Conservation (phyloP, 2,113 vertebrate species). For the Todiramphus chloris region DNA sequence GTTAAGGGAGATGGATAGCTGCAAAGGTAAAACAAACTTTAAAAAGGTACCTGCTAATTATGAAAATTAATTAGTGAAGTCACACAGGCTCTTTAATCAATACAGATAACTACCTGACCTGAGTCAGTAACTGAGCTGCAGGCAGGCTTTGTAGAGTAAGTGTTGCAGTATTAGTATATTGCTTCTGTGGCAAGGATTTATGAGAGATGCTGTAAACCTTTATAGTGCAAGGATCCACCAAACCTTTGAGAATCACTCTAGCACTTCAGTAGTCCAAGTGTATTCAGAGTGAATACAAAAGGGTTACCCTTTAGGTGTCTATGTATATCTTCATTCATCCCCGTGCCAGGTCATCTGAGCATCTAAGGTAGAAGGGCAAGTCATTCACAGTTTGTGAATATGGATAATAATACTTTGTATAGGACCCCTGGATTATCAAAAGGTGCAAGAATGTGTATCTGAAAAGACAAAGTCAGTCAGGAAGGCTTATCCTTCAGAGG, state of each 20-base stretch:
- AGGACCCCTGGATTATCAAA: not conserved
- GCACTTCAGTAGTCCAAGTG: not conserved
- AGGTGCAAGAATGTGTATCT: not conserved
- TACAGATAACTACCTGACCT: not conserved
- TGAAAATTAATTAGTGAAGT: conserved; percentile 55
- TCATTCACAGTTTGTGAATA: not conserved
- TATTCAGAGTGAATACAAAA: not conserved
- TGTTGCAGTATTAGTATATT: not conserved
- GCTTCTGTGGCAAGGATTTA: not conserved
- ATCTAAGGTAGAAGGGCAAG: not conserved
- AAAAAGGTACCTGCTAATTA: conserved; percentile 44
- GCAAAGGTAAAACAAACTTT: conserved; percentile 47
- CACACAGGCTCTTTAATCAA: not conserved
- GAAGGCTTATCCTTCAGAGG: not conserved
- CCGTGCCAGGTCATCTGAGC: not conserved
- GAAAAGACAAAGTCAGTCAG: not conserved
- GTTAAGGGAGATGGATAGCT: conserved; percentile 15
- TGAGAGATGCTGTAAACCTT: not conserved
- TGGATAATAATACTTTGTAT: not conserved
- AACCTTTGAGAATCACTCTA: not conserved
- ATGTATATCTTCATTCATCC: not conserved
- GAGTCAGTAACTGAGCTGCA: not conserved
- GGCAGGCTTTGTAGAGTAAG: not conserved
- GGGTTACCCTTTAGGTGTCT: not conserved
- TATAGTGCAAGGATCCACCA: not conserved